Percentiles rank a stretch among this genome's conserved stretches.
Conservation (phyloP, 2,888 invertebrate species). For the Torymus texanus region DNA sequence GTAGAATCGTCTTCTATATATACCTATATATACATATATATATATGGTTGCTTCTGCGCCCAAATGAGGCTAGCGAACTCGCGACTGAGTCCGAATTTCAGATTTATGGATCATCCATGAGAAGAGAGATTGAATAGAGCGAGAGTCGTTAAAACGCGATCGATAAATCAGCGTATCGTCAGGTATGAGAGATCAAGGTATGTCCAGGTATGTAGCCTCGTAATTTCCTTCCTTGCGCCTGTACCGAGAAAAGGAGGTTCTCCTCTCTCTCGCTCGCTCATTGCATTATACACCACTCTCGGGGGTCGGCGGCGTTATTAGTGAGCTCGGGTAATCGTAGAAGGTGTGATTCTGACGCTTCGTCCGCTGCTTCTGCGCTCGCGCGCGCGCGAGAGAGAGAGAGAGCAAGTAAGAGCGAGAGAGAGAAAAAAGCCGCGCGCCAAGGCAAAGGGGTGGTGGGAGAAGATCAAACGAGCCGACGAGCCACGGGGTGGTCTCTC, state of each 20-base stretch:
- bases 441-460: slow-evolving; percentile 63
- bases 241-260: slow-evolving; percentile 59
- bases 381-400: slow-evolving; percentile 57
- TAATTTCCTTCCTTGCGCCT: slow-evolving; percentile 38
- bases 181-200: slow-evolving; percentile 21
- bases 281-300: slow-evolving; percentile 27
- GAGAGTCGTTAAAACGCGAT: slow-evolving; percentile 23
- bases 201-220: slow-evolving; percentile 14
- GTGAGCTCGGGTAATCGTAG: slow-evolving; percentile 68
- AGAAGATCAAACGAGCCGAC: slow-evolving; percentile 75
- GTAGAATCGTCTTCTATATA: no score
- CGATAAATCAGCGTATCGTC: slow-evolving; percentile 57
- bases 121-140: neutral
- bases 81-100: slow-evolving; percentile 26
- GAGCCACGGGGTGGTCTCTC: slow-evolving; percentile 75
- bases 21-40: no score
- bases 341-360: slow-evolving; percentile 74
- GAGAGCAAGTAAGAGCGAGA: slow-evolving; percentile 43
- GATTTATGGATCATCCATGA: slow-evolving; percentile 46
- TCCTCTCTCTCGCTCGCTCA: slow-evolving; percentile 35
- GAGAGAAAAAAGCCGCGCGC: slow-evolving; percentile 49
- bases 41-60: no score
- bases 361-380: slow-evolving; percentile 59
- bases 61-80: no score
- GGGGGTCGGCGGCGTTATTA: slow-evolving; percentile 66